phyloP scores from a whole-genome alignment of 2,113 vertebrate genomes.

The Phylloscopus trochiloides region DNA sequence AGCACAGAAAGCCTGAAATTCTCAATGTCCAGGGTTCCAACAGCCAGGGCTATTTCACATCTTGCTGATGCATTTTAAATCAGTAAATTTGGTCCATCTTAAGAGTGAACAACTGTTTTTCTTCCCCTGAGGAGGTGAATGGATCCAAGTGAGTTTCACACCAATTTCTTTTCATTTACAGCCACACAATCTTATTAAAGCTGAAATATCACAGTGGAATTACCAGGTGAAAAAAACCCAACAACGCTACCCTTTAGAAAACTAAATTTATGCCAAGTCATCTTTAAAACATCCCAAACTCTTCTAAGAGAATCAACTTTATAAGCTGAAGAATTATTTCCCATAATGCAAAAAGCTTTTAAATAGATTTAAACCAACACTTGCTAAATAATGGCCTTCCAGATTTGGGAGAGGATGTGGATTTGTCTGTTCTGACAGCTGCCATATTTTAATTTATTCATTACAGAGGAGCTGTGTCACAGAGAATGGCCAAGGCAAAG shows the following conservation, averaged over 20 bases:
- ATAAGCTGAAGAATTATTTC: not conserved
- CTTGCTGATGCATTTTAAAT: not conserved
- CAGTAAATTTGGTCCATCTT: not conserved
- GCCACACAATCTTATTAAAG: not conserved
- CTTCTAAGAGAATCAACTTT: not conserved
- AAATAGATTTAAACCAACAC: not conserved
- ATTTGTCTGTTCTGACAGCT: not conserved
- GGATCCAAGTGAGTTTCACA: not conserved
- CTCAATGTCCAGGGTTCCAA: not conserved
- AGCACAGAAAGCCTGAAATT: not conserved
- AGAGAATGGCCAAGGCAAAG: not conserved
- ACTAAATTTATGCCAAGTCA: not conserved
- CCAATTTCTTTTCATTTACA: not conserved
- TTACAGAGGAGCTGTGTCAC: not conserved
- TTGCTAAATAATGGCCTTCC: not conserved
- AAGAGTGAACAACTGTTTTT: not conserved
- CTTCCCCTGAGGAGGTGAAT: not conserved
- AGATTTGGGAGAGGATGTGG: not conserved
- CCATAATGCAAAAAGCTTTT: not conserved
- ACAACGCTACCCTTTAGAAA: not conserved
- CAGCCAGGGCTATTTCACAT: not conserved
- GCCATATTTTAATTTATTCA: not conserved
- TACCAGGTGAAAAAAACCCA: rapidly evolving
- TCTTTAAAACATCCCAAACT: not conserved
- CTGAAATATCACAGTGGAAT: not conserved